phyloP scores from a whole-genome alignment of 2,113 vertebrate genomes.

The Oriolus oriolus region DNA sequence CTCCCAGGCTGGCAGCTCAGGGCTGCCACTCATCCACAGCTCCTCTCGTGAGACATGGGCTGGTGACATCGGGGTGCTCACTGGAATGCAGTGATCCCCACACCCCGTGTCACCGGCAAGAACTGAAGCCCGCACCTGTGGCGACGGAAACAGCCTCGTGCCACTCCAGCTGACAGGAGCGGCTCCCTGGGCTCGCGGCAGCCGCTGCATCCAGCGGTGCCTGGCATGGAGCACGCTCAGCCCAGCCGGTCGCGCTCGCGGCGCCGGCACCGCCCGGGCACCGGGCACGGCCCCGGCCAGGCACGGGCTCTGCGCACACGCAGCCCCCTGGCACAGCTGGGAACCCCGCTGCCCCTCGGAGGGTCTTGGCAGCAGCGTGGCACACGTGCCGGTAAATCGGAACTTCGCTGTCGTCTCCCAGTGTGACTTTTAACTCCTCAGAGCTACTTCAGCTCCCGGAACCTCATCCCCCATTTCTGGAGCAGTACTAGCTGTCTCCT shows the following conservation, averaged over 20 bases:
- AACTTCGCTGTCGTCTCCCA: background rate
- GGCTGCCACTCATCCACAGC: background rate
- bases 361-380: background rate
- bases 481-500: background rate
- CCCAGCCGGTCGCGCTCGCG: rapidly evolving
- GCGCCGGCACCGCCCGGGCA: rapidly evolving
- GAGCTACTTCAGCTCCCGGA: background rate
- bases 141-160: background rate
- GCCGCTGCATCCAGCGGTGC: background rate
- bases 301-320: rapidly evolving
- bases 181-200: background rate
- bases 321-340: rapidly evolving
- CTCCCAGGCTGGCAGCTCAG: background rate
- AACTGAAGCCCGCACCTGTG: background rate
- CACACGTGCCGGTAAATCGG: background rate
- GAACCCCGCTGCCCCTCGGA: rapidly evolving
- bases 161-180: background rate
- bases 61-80: background rate
- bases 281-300: background rate
- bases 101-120: rapidly evolving
- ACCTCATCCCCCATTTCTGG: background rate
- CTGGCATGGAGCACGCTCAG: background rate
- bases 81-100: background rate
- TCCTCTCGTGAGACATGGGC: rapidly evolving
- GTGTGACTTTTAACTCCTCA: background rate